Conservation (phyloP, 2,113 vertebrate species). For the Chrysemys picta region DNA sequence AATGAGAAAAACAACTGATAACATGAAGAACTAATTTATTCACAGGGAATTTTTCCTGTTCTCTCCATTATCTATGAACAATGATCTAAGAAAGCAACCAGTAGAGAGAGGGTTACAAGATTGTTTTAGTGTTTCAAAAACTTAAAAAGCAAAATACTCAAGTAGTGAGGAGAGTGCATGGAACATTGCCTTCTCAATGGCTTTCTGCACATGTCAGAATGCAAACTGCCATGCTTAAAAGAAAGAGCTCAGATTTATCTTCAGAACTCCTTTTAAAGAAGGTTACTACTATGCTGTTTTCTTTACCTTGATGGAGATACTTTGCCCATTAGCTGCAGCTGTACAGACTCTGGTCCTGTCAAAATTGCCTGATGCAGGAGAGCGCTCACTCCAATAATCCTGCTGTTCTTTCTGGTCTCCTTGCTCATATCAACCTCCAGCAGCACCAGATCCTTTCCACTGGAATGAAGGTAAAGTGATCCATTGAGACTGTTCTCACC, state of each 20-base stretch:
- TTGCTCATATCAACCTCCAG: slow-evolving; percentile 75
- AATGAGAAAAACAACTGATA: neutral
- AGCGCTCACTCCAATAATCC: slow-evolving; percentile 57
- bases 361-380: slow-evolving; percentile 80
- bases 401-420: slow-evolving; percentile 43
- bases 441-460: slow-evolving; percentile 69
- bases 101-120: neutral
- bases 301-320: slow-evolving; percentile 81
- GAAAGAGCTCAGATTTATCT: neutral
- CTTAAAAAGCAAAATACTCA: neutral
- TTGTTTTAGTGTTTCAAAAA: neutral
- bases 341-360: slow-evolving; percentile 49
- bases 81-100: neutral
- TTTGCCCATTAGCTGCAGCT: slow-evolving; percentile 78
- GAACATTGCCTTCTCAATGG: neutral
- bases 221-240: neutral
- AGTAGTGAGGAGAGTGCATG: accelerated
- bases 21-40: neutral
- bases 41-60: accelerated
- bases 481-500: slow-evolving; percentile 62
- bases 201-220: neutral
- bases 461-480: slow-evolving; percentile 73
- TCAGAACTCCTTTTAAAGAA: neutral
- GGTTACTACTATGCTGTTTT: neutral
- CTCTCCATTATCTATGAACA: neutral